A percentile compares a stretch with the other conserved stretches of the same genome.
These are phyloP conservation scores for Danaus chrysippus DNA, from an alignment of 2,888 invertebrate species.

Conservation along the genomic window DNA sequence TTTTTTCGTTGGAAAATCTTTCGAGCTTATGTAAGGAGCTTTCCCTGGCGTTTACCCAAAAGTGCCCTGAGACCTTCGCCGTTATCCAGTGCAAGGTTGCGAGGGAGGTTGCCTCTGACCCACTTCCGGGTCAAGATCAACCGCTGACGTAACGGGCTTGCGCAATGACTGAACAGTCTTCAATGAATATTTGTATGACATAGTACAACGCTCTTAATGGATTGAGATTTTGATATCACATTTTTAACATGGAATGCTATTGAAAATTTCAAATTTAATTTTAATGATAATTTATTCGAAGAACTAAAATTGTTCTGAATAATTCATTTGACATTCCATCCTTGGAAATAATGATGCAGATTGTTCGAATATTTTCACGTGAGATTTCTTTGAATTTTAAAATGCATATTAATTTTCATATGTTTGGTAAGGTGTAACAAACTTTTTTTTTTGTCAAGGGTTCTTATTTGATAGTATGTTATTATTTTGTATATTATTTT, in stretches of 20 bases:
- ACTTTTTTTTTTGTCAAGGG: too few relatives aligned
- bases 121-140: constrained; percentile 63
- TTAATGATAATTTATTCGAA: not conserved
- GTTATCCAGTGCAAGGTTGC: constrained; percentile 47
- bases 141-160: constrained; percentile 41
- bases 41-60: not conserved
- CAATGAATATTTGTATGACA: constrained; percentile 21
- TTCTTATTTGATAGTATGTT: too few relatives aligned
- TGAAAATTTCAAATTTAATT: too few relatives aligned
- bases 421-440: too few relatives aligned
- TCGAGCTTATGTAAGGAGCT: too few relatives aligned
- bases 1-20: too few relatives aligned
- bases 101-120: constrained; percentile 61
- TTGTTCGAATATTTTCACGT: not conserved
- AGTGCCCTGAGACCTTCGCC: not conserved
- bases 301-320: not conserved
- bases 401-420: too few relatives aligned
- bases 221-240: too few relatives aligned
- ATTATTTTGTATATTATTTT: too few relatives aligned
- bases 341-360: not conserved
- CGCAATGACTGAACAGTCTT: constrained; percentile 37
- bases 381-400: not conserved
- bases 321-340: constrained; percentile 3
- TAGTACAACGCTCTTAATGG: too few relatives aligned
- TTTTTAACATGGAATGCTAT: too few relatives aligned